Base-by-base conservation (phyloP, 2,797 vertebrate genomes). In the Scolopax bukidnonensis region DNA sequence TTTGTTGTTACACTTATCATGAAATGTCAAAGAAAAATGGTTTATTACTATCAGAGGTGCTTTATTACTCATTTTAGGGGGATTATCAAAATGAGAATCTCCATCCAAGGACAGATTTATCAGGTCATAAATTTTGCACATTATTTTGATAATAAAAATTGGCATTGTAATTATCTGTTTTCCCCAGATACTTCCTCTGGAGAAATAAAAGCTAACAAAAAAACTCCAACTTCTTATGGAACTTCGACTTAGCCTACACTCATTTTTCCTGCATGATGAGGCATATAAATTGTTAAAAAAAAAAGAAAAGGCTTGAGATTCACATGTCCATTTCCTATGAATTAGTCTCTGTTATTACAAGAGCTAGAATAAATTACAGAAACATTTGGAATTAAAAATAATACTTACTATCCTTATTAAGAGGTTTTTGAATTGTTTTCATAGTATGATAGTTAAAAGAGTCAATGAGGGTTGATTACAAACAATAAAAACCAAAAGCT, bases 1-100 rank as follows among this genome's bases (percentile, higher is more conserved):
- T 91, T 96, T 96, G 92, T 97, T 96, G 93, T 94, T 96, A 95
- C 93, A 96, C 74, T 95, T 96, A 95, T 91, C 96, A 95, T n/a
- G 86, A 95, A 97, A 96, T 95, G 93, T 96, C 95, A 96, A 94
- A 90, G 86, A 88, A 95, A 94, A 95, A 93, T 87, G 91, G 59
- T 96, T 95, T 96, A 95, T 93, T 96, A 89, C 82, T 89, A 96
- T 95, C 89, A 71, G 91, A 94, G 80, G 74, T 96, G 83, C 85
- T 96, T 97, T 97, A 93, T 95, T 96, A 95, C 80, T 97, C 80
- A 96, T 96, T 96, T 96, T 94, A 97, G 95, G 69, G 60, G 92
- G 95, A 96, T 95, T 95, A 97, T 96, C 96, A 96, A 96, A 97
- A 96, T 94, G 90, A 96, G 84, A 94, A 90, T 96, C 95, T 95